These are phyloP conservation scores for Mesitornis unicolor DNA, from an alignment of 2,113 vertebrate genomes.

Conservation along the genomic window DNA sequence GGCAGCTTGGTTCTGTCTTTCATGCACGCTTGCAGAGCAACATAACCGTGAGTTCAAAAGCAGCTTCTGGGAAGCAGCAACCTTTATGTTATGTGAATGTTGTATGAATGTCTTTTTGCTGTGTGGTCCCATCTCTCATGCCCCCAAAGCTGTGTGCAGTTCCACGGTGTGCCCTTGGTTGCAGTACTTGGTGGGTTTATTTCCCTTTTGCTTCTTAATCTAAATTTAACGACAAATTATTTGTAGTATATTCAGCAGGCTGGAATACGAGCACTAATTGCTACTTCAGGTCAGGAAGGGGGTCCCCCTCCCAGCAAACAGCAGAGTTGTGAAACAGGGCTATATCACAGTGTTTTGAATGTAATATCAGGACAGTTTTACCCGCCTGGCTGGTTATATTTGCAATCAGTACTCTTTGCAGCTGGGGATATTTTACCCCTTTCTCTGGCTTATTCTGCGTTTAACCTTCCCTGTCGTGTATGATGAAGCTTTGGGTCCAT, in stretches of 20 bases:
- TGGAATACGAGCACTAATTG: background rate
- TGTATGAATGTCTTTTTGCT: background rate
- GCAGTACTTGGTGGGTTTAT: background rate
- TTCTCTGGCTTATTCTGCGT: background rate
- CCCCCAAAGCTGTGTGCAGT: background rate
- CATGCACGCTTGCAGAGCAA: background rate
- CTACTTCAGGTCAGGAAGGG: background rate
- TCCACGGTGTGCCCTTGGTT: background rate
- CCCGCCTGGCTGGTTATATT: accelerated
- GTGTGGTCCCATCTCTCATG: accelerated
- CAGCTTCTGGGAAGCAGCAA: background rate
- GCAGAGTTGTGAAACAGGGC: background rate
- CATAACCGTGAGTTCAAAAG: background rate
- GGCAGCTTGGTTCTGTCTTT: background rate
- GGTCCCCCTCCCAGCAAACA: background rate
- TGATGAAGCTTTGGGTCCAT: background rate
- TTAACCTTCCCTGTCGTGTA: background rate
- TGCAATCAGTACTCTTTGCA: background rate
- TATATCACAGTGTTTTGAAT: background rate
- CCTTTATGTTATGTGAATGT: too few species aligned
- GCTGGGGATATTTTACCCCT: background rate
- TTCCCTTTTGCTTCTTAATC: background rate
- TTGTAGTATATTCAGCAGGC: background rate
- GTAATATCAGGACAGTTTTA: background rate
- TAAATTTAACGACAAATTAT: background rate